Conservation (phyloP, 2,888 invertebrate species). For the Acanthosoma haemorrhoidale region DNA sequence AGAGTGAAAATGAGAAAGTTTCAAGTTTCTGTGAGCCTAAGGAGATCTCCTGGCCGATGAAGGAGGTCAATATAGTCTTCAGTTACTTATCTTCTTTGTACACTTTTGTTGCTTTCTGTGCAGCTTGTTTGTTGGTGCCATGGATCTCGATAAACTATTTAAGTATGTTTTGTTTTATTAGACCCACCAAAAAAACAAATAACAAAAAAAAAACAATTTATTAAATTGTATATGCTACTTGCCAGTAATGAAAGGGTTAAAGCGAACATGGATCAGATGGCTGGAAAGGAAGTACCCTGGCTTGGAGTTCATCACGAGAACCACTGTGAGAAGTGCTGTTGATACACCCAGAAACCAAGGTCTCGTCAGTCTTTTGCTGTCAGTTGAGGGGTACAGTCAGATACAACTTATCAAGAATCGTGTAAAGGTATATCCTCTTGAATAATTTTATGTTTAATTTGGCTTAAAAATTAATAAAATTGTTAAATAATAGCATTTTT, state of each 20-base stretch:
- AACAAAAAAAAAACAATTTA: not conserved
- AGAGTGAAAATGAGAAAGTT: slow-evolving; percentile 17
- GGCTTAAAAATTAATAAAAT: not conserved
- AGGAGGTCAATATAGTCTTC: slow-evolving; percentile 22
- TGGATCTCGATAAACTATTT: slow-evolving; percentile 24
- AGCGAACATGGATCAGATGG: slow-evolving; percentile 51
- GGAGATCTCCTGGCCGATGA: slow-evolving; percentile 21
- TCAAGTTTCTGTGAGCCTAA: not conserved
- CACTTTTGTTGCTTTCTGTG: slow-evolving; percentile 34
- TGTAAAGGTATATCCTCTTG: slow-evolving; percentile 36
- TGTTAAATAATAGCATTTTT: not conserved
- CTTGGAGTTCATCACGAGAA: slow-evolving; percentile 57
- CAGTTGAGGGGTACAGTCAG: slow-evolving; percentile 53
- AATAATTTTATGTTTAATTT: not conserved
- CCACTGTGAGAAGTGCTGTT: slow-evolving; percentile 60
- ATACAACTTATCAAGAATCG: slow-evolving; percentile 37
- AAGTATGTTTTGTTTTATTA: not conserved
- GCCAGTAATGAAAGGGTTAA: slow-evolving; percentile 30
- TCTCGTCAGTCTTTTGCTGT: slow-evolving; percentile 63
- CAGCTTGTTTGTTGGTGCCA: slow-evolving; percentile 33
- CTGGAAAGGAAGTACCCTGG: slow-evolving; percentile 55
- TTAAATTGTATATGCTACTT: not conserved
- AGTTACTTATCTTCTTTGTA: slow-evolving; percentile 32
- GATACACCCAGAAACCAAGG: slow-evolving; percentile 70
- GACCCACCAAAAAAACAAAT: not conserved